Evolutionary conservation across 2,888 invertebrate genomes (phyloP), one percentile per base, ranked within the genome.

Genomic region (Actias luna): DNA sequence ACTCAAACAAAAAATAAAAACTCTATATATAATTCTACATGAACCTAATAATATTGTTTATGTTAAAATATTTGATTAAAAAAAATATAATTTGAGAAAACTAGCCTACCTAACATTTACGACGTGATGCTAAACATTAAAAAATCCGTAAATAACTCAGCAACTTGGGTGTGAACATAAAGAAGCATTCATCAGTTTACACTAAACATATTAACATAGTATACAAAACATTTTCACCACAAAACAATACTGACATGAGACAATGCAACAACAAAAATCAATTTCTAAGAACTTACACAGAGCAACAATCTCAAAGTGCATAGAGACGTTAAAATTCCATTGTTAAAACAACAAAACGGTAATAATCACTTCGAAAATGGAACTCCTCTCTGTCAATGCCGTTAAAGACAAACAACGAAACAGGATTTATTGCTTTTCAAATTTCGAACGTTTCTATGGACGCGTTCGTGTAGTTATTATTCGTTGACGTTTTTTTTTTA

Each of bases 281-380:
- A 29, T 27, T 55, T 55, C 55, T 29, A 29, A 55, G 55, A 55
- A 55, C 16, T 50, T 12, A 25, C 22, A 22, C 22, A 10, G 16
- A 7, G 42, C n/a, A n/a, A 50, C 46, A 25, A 25, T 3, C 46
- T 5, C 12, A 61, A 60, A 67, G 64, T 59, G 31, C 55, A 69
- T 65, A 70, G 68, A 65, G 65, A 71, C 66, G 29, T 61, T 65
- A 63, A 63, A 64, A 59, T 33, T 64, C 69, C 66, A 69, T 78
- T 78, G 77, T 80, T 72, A 68, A 67, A 70, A 73, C 68, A 70
- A 73, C 69, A 69, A 74, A 75, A 73, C 71, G 69, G 74, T 77
- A 72, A 83, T 84, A 79, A 84, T 82, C 76, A 76, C 70, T 73
- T 78, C 72, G 71, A 79, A 80, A 74, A 74, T 70, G 67, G 69